A percentile compares a stretch with the other conserved stretches of the same genome.
phyloP scores from a whole-genome alignment of 2,888 invertebrate species.

The Acrobasis repandana region DNA sequence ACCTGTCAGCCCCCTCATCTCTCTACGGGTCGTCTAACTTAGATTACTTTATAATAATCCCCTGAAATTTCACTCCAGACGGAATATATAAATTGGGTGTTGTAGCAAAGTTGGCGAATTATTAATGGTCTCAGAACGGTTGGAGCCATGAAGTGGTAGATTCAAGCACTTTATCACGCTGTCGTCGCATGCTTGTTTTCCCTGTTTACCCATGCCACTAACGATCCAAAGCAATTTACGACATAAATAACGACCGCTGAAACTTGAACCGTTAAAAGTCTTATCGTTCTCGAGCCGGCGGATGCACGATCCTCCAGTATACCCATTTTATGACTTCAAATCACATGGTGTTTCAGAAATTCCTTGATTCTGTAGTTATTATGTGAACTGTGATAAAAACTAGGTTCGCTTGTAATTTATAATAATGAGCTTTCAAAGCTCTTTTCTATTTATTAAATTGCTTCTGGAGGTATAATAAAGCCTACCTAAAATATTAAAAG shows the following conservation, averaged over 20 bases:
- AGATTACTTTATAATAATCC: constrained; percentile 80
- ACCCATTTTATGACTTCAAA: constrained; percentile 6
- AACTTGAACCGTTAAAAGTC: constrained; percentile 56
- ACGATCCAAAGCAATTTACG: constrained; percentile 60
- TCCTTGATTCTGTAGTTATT: constrained; percentile 1
- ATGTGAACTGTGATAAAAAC: background rate
- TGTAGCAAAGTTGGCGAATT: constrained; percentile 64
- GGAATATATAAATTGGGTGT: constrained; percentile 69
- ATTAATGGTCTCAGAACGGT: constrained; percentile 58
- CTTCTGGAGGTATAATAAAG: too few species aligned
- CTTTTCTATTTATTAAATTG: too few species aligned
- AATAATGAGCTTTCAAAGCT: too few species aligned
- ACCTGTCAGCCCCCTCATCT: constrained; percentile 70
- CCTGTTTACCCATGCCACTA: constrained; percentile 51
- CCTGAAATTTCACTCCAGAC: constrained; percentile 64
- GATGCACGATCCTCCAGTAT: constrained; percentile 39
- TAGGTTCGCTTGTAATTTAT: too few species aligned
- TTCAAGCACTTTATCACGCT: constrained; percentile 59
- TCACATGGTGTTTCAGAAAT: constrained; percentile 6
- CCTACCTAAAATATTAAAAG: too few species aligned
- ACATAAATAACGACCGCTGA: constrained; percentile 56
- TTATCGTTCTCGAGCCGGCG: constrained; percentile 53
- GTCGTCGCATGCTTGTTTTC: constrained; percentile 56
- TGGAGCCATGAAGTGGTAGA: constrained; percentile 52
- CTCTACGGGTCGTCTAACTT: constrained; percentile 69